Evolutionary conservation across 1,140 invertebrate genomes (phyloP), one percentile per base, ranked within the genome.

Genomic region (Leucophenga varia): DNA sequence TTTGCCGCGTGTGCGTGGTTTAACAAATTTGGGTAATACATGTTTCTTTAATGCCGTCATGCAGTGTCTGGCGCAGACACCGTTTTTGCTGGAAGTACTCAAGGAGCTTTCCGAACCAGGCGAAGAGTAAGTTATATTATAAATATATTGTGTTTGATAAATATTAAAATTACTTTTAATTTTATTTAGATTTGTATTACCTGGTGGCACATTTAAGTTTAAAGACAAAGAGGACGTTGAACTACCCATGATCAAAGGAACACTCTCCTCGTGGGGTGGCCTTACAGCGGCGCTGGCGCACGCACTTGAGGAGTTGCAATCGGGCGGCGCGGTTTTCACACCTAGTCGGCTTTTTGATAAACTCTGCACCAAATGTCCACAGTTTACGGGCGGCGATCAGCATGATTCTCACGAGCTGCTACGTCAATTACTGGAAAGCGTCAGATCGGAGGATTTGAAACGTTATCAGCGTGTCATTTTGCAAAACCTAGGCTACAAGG

Each of bases 11-110:
- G 81, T 84, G 1, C 77, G 83, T 78, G 91, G 91, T 10, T 76
- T 94, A 39, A 76, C 76, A 28, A 97, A 97, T 81, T 79, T 97
- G 72, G 94, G 95, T 45, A 96, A 97, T 71, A 97, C 94, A 2
- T 97, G 95, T 75, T 98, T 95, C 79, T 95, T 96, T 64, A 97
- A 97, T 80, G 90, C 93, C 31, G 91, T 97, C 3, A 84, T 97
- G 79, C 95, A 98, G 74, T 90, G 88, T 74, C 78, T 97, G 47
- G 87, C 86, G 14, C 91, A 93, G 73, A 95, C 92, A 12, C 88
- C 89, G 16, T 89, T 86, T 72, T 79, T 97, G 34, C 79, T 88
- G 25, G 76, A 84, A 58, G 79, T 89, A 14, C 78, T 95, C 37
- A 80, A 86, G 58, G 82, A 90, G 74, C 79, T 88, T 54, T 80